Evolutionary conservation across 2,888 invertebrate species (phyloP).

Genomic region (Nomada goodeniana): DNA sequence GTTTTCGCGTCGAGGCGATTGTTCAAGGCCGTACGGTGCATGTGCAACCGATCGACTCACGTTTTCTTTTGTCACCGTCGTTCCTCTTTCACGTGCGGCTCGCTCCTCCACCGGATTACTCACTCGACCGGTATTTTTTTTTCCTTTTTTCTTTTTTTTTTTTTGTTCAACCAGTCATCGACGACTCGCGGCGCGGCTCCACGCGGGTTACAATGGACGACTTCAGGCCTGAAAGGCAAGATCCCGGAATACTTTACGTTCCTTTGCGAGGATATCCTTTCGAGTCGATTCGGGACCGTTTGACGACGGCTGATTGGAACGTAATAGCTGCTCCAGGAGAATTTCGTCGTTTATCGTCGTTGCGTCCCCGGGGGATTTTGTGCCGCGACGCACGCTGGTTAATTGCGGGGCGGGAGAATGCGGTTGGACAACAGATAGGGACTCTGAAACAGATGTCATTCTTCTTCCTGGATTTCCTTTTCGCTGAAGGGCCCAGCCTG

Average conservation of each 20-base stretch:
- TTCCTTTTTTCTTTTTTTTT: slow-evolving; percentile 29
- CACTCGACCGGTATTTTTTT: slow-evolving; percentile 62
- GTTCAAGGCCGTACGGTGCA: slow-evolving; percentile 53
- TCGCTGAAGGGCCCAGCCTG: not conserved
- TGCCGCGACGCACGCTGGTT: slow-evolving; percentile 29
- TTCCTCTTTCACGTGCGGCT: slow-evolving; percentile 44
- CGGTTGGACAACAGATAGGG: slow-evolving; percentile 50
- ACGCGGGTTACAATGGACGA: no score
- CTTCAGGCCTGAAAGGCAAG: no score
- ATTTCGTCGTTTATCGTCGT: no score
- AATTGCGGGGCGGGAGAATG: slow-evolving; percentile 53
- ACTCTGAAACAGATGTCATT: slow-evolving; percentile 48
- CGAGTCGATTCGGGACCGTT: no score
- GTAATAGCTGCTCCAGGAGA: no score
- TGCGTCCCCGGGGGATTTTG: no score
- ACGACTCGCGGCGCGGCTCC: not conserved
- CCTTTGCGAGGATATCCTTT: no score
- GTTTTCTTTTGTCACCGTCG: slow-evolving; percentile 57
- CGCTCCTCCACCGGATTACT: slow-evolving; percentile 60
- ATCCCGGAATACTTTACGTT: no score
- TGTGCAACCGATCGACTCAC: slow-evolving; percentile 54
- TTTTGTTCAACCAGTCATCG: slow-evolving; percentile 47
- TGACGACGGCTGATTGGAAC: no score
- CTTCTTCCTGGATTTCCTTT: slow-evolving; percentile 40
- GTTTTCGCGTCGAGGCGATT: slow-evolving; percentile 27